Evolutionary conservation across 2,113 vertebrate genomes (phyloP).

Genomic region (Butorides virescens): DNA sequence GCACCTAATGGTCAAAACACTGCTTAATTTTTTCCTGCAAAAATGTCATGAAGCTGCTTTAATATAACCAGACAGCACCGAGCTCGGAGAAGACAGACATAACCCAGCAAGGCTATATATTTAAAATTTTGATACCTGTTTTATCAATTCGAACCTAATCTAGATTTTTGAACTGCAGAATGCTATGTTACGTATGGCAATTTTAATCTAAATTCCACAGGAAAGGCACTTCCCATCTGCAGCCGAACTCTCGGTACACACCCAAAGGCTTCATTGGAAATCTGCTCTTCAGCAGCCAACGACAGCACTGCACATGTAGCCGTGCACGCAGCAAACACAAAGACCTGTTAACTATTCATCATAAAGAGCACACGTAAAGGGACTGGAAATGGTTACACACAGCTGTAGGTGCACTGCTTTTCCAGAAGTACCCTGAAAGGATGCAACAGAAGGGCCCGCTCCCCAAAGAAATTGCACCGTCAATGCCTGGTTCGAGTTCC

Average conservation of each 20-base stretch:
- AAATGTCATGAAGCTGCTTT: neutral
- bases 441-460: neutral
- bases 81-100: neutral
- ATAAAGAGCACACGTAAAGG: neutral
- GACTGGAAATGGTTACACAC: neutral
- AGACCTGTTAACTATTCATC: neutral
- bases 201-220: constrained; percentile 70
- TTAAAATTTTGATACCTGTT: neutral
- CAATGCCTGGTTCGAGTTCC: neutral
- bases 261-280: constrained; percentile 35
- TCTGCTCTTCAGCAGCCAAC: constrained; percentile 46
- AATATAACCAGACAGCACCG: neutral
- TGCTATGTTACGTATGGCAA: neutral
- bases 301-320: neutral
- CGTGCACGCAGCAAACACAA: neutral
- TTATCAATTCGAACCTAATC: neutral
- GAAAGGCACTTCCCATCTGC: constrained; percentile 66
- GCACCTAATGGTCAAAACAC: neutral
- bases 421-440: neutral
- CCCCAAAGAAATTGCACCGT: neutral
- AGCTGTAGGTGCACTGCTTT: neutral
- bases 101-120: neutral
- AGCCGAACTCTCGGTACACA: constrained; percentile 35
- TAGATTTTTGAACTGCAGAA: neutral
- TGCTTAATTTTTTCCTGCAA: neutral